Evolutionary conservation across 1,140 invertebrate genomes (phyloP), one percentile per base, ranked within the genome.

Genomic region (Macrobrachium nipponense): DNA sequence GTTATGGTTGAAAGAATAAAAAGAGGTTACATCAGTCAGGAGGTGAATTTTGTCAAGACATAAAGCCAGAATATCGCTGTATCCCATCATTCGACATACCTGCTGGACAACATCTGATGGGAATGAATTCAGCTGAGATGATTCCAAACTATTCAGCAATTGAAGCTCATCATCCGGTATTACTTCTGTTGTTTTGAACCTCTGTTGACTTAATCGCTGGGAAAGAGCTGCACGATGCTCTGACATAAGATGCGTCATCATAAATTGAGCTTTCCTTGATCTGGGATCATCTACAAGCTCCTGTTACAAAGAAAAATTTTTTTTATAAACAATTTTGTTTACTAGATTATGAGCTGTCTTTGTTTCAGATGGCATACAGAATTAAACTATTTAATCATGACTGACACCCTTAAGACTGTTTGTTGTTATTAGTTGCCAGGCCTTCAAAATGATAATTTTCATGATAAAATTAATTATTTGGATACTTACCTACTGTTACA

Each of bases 171-270:
- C 86, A 51, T 87, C 79, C 1, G 44, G 61, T 17, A 82, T 5
- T 0, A 76, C 20, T 23, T 82, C 80, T 0, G 80, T 61, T 4
- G 76, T 75, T 72, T 80, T 75, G 78, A 87, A 81, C 27, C 88
- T 86, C 11, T 87, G 82, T 79, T 87, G 79, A 59, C 82, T 82
- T 27, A 89, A 76, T 11, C 84, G 73, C 72, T 87, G 85, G 15
- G 88, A 87, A 10, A 89, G 66, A 23, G 88, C 82, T 12, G 80
- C 82, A 18, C 86, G 73, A 43, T 89, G 88, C 76, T 87, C 84
- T 17, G 88, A 81, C 88, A 89, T 89, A 59, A 89, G 81, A 58
- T 89, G 88, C n/a, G 44, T 89, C 88, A 89, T 87, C 88, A 89
- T 89, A 62, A 87, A 89, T 82, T 89, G 88, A 20, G 88, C 88